A percentile compares a stretch with the other conserved stretches of the same genome.
Evolutionary conservation across 2,797 vertebrate species (phyloP).

Genomic region (Scarus forsteni): DNA sequence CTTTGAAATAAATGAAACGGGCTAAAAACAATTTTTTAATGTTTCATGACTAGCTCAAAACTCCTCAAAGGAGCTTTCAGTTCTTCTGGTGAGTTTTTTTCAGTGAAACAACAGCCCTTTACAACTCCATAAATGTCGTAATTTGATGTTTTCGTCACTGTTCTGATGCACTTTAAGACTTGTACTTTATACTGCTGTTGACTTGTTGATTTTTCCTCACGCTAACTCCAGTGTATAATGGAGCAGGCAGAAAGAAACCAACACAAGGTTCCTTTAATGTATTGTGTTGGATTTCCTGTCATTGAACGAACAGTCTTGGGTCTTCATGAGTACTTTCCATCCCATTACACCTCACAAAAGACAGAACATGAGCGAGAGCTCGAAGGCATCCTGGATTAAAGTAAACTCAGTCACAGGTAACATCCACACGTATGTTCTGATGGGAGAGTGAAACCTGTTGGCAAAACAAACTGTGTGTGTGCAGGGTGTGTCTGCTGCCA

Average conservation of each 20-base stretch:
- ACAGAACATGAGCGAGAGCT: not conserved
- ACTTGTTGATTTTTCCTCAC: not conserved
- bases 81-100: too few relatives aligned
- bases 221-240: not conserved
- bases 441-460: slow-evolving; percentile 28
- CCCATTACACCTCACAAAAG: not conserved
- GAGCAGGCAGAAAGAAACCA: not conserved
- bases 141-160: not conserved
- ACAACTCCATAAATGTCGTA: not conserved
- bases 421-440: not conserved
- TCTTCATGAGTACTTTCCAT: not conserved
- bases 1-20: too few relatives aligned
- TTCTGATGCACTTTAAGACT: not conserved
- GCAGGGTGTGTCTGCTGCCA: slow-evolving; percentile 55
- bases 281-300: not conserved
- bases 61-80: too few relatives aligned
- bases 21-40: too few relatives aligned
- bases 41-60: too few relatives aligned
- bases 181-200: not conserved
- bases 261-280: not conserved
- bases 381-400: not conserved
- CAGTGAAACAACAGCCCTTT: not conserved
- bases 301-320: not conserved
- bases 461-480: slow-evolving; percentile 26
- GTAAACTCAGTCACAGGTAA: not conserved